phyloP scores from a whole-genome alignment of 2,888 invertebrate species.

The Pheosia gnoma region DNA sequence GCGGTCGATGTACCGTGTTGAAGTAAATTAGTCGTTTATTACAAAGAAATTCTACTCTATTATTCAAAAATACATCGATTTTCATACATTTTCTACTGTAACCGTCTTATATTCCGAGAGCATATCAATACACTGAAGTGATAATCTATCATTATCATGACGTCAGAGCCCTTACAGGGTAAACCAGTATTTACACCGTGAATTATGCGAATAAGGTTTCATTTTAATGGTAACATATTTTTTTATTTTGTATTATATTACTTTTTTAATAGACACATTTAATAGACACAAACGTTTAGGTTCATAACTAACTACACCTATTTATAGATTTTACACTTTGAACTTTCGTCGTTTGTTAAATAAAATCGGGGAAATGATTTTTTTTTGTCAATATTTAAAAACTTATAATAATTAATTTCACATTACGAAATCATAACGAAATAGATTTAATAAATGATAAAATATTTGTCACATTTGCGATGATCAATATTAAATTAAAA shows the following conservation, averaged over 20 bases:
- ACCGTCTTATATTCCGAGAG: not conserved
- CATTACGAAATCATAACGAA: not conserved
- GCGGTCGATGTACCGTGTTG: not conserved
- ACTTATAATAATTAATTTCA: not conserved
- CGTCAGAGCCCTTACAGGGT: not conserved
- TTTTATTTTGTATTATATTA: constrained; percentile 1
- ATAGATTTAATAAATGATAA: not conserved
- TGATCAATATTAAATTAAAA: not conserved
- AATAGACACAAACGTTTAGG: constrained; percentile 3
- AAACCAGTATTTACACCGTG: not conserved
- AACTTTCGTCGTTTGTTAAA: not conserved
- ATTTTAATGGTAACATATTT: constrained; percentile 1
- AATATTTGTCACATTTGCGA: not conserved
- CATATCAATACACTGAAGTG: not conserved
- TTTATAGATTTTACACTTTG: not conserved
- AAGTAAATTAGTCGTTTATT: constrained; percentile 1
- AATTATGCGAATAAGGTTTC: not conserved
- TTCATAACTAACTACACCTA: not conserved
- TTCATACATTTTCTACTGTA: not conserved
- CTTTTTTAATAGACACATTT: not conserved
- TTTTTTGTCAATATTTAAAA: not conserved
- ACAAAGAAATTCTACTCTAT: not conserved
- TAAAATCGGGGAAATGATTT: not conserved
- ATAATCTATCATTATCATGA: not conserved
- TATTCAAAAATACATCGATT: not conserved